phyloP scores from a whole-genome alignment of 2,113 vertebrate genomes.

The Passer domesticus region DNA sequence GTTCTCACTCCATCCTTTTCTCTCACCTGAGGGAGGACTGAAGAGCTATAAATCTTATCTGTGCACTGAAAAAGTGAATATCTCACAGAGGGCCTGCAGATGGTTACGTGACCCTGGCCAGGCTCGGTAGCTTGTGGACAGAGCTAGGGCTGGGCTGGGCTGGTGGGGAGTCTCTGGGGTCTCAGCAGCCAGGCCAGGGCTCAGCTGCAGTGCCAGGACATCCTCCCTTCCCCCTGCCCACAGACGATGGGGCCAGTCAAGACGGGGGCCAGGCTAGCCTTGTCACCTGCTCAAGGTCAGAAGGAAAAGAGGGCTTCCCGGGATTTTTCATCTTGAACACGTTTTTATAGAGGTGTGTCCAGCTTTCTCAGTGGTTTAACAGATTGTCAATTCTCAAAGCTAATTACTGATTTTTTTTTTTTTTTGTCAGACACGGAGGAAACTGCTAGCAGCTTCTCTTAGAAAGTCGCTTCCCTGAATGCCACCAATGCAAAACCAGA shows the following conservation, averaged over 20 bases:
- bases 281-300: neutral
- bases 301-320: neutral
- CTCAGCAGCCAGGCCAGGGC: neutral
- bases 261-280: neutral
- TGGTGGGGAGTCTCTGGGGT: neutral
- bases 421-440: neutral
- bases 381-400: neutral
- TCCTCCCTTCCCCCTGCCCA: neutral
- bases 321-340: neutral
- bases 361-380: neutral
- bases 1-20: neutral
- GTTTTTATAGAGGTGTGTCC: neutral
- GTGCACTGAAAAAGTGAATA: neutral
- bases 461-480: neutral
- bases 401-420: neutral
- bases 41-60: neutral
- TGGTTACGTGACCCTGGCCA: neutral
- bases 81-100: neutral
- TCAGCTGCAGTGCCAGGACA: neutral
- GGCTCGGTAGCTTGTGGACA: neutral
- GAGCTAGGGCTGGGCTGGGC: neutral
- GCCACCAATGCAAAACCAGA: no score
- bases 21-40: neutral
- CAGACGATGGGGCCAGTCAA: neutral
- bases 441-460: neutral